Conservation (phyloP, 1,140 invertebrate genomes). For the Euwallacea fornicatus region DNA sequence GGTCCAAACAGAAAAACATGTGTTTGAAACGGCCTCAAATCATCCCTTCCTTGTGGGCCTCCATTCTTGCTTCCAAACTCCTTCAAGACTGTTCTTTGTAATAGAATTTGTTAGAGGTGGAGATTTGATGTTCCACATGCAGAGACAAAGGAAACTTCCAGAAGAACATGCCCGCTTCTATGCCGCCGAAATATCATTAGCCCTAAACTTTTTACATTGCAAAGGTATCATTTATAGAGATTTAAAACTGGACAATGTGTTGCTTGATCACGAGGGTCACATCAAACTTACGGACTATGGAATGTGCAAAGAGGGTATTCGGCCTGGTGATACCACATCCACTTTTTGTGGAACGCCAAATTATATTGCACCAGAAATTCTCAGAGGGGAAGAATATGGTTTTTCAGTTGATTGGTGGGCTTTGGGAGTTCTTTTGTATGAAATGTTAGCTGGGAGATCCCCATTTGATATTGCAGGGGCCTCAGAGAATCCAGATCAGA, state of each 20-base stretch:
- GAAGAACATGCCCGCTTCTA: constrained; percentile 87
- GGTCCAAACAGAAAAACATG: constrained; percentile 99
- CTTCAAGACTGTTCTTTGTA: constrained; percentile 95
- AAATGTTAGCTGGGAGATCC: constrained; percentile 97
- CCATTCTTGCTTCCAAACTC: constrained; percentile 98
- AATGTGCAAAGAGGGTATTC: constrained; percentile 97
- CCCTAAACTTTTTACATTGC: constrained; percentile 96
- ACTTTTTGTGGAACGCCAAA: constrained; percentile 99
- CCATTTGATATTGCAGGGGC: constrained; percentile 97
- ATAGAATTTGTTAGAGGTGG: constrained; percentile 99
- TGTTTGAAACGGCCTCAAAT: constrained; percentile 99
- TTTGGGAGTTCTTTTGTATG: constrained; percentile 93
- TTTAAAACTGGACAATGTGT: constrained; percentile 97
- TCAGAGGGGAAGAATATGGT: constrained; percentile 95
- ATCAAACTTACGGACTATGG: constrained; percentile 81
- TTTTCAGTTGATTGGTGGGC: constrained; percentile 98
- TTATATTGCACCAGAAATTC: constrained; percentile 98
- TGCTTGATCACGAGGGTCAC: constrained; percentile 97
- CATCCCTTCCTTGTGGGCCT: constrained; percentile 99
- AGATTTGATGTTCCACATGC: constrained; percentile 99
- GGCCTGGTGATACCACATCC: constrained; percentile 85
- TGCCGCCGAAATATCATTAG: constrained; percentile 97
- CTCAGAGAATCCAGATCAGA: constrained; percentile 96
- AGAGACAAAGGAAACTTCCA: constrained; percentile 90
- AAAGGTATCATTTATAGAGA: constrained; percentile 96